Percentiles rank a stretch among this genome's conserved stretches.
Evolutionary conservation across 2,797 vertebrate species (phyloP).

Genomic region (Enteromius paludinosus): DNA sequence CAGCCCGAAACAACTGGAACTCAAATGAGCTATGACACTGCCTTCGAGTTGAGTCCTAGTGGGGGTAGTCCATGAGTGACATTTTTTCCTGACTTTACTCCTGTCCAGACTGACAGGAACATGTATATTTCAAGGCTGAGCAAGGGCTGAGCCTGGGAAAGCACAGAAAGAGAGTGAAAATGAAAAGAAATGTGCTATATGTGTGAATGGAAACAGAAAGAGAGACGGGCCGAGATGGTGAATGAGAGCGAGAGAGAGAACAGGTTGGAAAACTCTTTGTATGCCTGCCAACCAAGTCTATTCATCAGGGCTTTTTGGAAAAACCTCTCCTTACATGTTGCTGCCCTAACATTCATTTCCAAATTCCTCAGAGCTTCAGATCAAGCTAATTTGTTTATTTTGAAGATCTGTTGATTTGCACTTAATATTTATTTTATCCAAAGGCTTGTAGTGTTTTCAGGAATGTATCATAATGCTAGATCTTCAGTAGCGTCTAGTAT

Average conservation of each 20-base stretch:
- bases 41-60: neutral
- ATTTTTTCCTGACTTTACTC: neutral
- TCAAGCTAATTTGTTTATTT: constrained; percentile 7
- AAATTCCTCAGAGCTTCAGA: constrained; percentile 1
- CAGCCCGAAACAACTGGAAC: constrained; percentile 18
- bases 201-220: constrained; percentile 30
- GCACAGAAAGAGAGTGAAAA: constrained; percentile 1
- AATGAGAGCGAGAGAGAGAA: constrained; percentile 16
- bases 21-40: constrained; percentile 13
- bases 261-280: constrained; percentile 26
- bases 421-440: neutral
- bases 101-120: constrained; percentile 1
- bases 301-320: constrained; percentile 9
- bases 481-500: neutral
- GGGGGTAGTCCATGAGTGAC: neutral
- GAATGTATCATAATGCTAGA: neutral
- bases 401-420: neutral
- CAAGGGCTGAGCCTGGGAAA: neutral
- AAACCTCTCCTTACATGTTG: neutral
- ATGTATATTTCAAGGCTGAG: constrained; percentile 31
- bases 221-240: neutral
- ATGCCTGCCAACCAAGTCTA: constrained; percentile 8
- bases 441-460: neutral
- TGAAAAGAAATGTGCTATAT: constrained; percentile 18
- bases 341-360: neutral